A percentile compares a stretch with the other conserved stretches of the same genome.
These are phyloP conservation scores for Sialis lutaria DNA, from an alignment of 2,888 invertebrate species.

Conservation along the genomic window DNA sequence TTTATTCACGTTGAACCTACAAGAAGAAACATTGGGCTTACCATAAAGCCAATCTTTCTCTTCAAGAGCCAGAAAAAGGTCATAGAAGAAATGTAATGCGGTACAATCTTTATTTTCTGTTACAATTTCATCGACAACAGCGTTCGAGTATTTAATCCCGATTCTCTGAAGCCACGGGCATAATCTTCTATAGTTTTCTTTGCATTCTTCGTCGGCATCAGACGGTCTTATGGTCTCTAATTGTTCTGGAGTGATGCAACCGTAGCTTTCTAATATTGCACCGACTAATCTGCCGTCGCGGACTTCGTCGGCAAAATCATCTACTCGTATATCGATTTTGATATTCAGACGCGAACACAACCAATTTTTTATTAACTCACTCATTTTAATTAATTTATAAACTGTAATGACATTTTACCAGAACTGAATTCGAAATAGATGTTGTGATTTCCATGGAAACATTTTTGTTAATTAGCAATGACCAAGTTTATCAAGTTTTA, in stretches of 20 bases:
- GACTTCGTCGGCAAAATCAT: constrained; percentile 34
- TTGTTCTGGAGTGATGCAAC: constrained; percentile 37
- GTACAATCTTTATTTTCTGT: constrained; percentile 28
- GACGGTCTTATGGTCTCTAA: constrained; percentile 23
- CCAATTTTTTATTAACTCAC: constrained; percentile 41
- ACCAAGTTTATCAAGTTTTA: neutral
- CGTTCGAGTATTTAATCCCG: constrained; percentile 27
- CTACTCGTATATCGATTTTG: constrained; percentile 32
- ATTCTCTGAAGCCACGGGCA: constrained; percentile 32
- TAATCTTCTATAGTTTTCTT: constrained; percentile 32
- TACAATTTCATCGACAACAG: constrained; percentile 30
- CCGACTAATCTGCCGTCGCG: constrained; percentile 39
- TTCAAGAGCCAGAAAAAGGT: constrained; percentile 39
- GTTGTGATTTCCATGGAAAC: neutral
- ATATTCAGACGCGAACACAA: constrained; percentile 34
- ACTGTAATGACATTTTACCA: neutral
- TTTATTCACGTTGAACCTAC: too few relatives aligned
- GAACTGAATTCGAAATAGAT: neutral
- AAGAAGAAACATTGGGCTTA: too few relatives aligned
- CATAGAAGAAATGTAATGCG: constrained; percentile 38
- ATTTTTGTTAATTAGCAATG: neutral
- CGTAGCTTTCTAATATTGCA: constrained; percentile 35
- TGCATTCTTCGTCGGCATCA: constrained; percentile 11
- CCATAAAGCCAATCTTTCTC: constrained; percentile 24
- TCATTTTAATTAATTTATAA: constrained; percentile 24